Evolutionary conservation across 2,113 vertebrate genomes (phyloP).

Genomic region (Otus sunia): DNA sequence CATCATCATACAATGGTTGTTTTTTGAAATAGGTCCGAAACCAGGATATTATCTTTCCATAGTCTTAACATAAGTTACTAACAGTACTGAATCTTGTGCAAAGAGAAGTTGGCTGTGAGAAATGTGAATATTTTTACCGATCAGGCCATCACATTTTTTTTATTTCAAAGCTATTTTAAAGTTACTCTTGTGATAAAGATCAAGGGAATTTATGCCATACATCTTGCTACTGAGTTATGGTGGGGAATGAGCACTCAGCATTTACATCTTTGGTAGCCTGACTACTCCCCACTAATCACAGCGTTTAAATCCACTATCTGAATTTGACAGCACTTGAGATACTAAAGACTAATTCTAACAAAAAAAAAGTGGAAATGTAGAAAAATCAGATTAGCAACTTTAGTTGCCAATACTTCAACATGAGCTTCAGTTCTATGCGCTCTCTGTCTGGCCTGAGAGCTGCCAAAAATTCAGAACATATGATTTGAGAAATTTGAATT

Average conservation of each 20-base stretch:
- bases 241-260: background rate
- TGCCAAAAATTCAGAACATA: background rate
- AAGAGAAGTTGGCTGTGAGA: background rate
- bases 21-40: background rate
- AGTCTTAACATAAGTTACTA: background rate
- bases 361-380: background rate
- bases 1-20: rapidly evolving
- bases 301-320: background rate
- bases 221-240: background rate
- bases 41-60: background rate
- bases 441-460: background rate
- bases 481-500: background rate
- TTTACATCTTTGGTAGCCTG: background rate
- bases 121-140: background rate
- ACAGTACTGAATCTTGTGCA: background rate
- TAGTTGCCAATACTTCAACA: background rate
- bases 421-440: background rate
- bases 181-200: background rate
- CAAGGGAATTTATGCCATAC: background rate
- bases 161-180: background rate
- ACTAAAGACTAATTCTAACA: background rate
- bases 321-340: background rate
- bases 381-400: background rate
- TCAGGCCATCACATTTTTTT: background rate
- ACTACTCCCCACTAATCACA: background rate